Evolutionary conservation across 2,113 vertebrate genomes (phyloP), one percentile per base, ranked within the genome.

Genomic region (Tympanuchus pallidicinctus): DNA sequence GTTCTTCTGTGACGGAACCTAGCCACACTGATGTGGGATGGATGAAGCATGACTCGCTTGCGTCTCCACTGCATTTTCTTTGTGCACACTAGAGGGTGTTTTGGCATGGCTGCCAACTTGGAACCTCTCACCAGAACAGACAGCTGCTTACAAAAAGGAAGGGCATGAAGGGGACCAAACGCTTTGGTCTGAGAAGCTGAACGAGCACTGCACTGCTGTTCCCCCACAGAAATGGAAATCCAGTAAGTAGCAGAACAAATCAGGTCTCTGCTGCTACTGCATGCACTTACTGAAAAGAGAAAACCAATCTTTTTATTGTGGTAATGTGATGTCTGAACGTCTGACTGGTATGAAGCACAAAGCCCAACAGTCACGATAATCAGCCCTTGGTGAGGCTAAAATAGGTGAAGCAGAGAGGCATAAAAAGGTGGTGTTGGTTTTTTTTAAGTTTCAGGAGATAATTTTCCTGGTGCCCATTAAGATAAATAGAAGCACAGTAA

Each of bases 51-150:
- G 52, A 38, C 61, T 47, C 14, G 6, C 0, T 36, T 1, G 2
- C 36, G 47, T 45, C 42, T 56, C 28, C 5, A 1, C 4, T 32
- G 71, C 13, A 6, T 43, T 36, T 59, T 30, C 65, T 52, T 42
- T 0, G 0, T 19, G 22, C 2, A 2, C 4, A 8, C 45, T 82
- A 61, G 52, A 43, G 19, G 25, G 56, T 0, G 0, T 38, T 79
- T 47, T 4, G 2, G 18, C 36, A 30, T 17, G 30, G 42, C 25
- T 56, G 38, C 3, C 66, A 61, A 8, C n/a, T 34, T 40, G 60
- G 22, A 56, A 54, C 10, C 45, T 48, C 60, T 66, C n/a, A 63
- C 11, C 30, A 79, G 18, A 52, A 22, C 61, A 75, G 82, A 30
- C 6, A 60, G 43, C 2, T 70, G 13, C 56, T 64, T 22, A 25